Conservation (phyloP, 2,113 vertebrate species). For the Osmerus eperlanus region DNA sequence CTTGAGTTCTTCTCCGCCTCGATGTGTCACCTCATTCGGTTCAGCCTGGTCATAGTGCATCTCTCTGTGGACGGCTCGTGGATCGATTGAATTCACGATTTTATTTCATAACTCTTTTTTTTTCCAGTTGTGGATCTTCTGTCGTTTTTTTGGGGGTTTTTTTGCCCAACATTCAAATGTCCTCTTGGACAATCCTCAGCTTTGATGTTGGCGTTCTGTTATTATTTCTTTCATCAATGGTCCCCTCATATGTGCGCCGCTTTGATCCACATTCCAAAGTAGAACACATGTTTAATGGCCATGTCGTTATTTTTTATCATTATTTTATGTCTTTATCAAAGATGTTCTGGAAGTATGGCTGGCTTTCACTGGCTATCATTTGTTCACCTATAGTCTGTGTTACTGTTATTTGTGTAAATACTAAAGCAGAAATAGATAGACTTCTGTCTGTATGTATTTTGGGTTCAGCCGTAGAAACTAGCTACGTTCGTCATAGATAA, state of each 20-base stretch:
- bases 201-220: conserved; percentile 36
- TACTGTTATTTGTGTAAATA: not conserved
- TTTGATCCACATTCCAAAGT: conserved; percentile 5
- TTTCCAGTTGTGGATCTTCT: conserved; percentile 37
- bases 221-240: conserved; percentile 11
- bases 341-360: conserved; percentile 20
- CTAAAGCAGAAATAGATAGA: too few relatives aligned
- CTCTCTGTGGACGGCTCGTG: not conserved
- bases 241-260: conserved; percentile 48
- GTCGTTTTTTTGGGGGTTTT: conserved; percentile 21
- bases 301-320: conserved; percentile 28
- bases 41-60: conserved; percentile 10
- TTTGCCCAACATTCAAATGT: conserved; percentile 31
- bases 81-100: not conserved
- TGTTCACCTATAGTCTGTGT: not conserved
- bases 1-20: conserved; percentile 13
- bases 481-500: too few relatives aligned
- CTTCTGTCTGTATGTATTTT: too few relatives aligned
- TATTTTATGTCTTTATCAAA: conserved; percentile 36
- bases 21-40: conserved; percentile 13
- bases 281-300: conserved; percentile 46
- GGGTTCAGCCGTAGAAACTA: not conserved
- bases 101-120: conserved; percentile 4
- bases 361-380: not conserved
- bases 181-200: conserved; percentile 17